These are phyloP conservation scores for Catocala fraxini DNA, from an alignment of 2,888 invertebrate genomes.

Conservation along the genomic window DNA sequence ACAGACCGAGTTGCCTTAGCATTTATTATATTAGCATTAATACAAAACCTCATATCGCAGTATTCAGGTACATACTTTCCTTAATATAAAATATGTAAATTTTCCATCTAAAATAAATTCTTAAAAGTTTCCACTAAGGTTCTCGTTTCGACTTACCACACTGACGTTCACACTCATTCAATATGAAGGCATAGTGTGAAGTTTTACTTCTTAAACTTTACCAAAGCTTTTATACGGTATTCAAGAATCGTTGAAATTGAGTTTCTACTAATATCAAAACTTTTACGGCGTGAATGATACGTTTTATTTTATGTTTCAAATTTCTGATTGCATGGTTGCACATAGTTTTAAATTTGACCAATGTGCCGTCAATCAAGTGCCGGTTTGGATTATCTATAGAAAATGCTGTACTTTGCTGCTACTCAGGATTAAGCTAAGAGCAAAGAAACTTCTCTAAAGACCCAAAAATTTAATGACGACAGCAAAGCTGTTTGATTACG, in stretches of 20 bases:
- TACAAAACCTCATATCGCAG: not conserved
- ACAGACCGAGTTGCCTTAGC: too few relatives aligned
- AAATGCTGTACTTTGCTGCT: too few relatives aligned
- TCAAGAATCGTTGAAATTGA: constrained; percentile 12
- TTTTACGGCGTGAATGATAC: not conserved
- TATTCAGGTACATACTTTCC: constrained; percentile 2
- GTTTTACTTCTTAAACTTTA: constrained; percentile 40
- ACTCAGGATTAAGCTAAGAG: too few relatives aligned
- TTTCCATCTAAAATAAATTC: constrained; percentile 7
- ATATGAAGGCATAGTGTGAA: constrained; percentile 47
- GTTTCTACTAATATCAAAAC: constrained; percentile 9
- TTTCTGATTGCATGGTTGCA: too few relatives aligned
- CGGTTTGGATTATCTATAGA: too few relatives aligned
- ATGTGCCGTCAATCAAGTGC: not conserved
- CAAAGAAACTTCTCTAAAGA: too few relatives aligned
- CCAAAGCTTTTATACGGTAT: constrained; percentile 38
- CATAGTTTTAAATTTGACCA: too few relatives aligned
- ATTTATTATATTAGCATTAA: too few relatives aligned
- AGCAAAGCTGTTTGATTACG: too few relatives aligned
- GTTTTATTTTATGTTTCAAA: not conserved
- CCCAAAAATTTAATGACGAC: too few relatives aligned
- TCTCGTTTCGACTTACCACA: constrained; percentile 40
- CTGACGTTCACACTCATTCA: constrained; percentile 40
- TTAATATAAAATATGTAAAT: constrained; percentile 5
- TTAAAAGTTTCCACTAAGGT: constrained; percentile 39